Base-by-base conservation (phyloP, 2,888 invertebrate genomes). In the Arctia plantaginis region DNA sequence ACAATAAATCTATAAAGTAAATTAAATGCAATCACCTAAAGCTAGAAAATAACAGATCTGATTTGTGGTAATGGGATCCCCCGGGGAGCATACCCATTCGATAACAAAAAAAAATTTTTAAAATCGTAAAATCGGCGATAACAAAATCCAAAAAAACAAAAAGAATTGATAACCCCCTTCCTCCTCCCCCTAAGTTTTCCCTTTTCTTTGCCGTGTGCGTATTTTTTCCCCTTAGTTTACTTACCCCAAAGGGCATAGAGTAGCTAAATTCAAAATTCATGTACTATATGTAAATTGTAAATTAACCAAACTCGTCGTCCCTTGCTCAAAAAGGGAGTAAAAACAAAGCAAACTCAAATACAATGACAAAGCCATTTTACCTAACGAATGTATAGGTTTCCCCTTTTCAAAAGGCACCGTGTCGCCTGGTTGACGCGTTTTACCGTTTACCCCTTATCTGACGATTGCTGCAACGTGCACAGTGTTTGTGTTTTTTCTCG, bases 361-460 rank as follows among this genome's bases (percentile, higher is more conserved):
- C 66, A 13, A 66, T 41, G 41, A 44, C 27, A 41, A 39, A 41
- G 66, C 66, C 13, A 66, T 66, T 41, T 3, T 8, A 41, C 27
- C 66, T 66, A 66, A 66, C 66, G 66, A 66, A 41, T 66, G 20
- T 44, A 30, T 67, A 18, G 44, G 44, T 30, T 44, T 44, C 20
- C 27, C 41, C 18, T 67, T 67, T 44, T 44, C 44, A 44, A 67
- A 30, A 30, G 67, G 20, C 44, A 20, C 3, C 20, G 30, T 41
- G 41, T 41, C 66, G 18, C 41, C 41, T 27, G 41, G 27, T 20
- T 44, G 30, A 44, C 10, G 30, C 20, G 30, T n/a, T 30, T 27
- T 18, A 7, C 15, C 18, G 8, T 62, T 62, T 30, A 62, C 41
- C n/a, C n/a, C 44, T 44, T 30, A 44, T 8, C 67, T 67, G 41